Conservation (phyloP, 2,113 vertebrate genomes). For the Euleptes europaea region DNA sequence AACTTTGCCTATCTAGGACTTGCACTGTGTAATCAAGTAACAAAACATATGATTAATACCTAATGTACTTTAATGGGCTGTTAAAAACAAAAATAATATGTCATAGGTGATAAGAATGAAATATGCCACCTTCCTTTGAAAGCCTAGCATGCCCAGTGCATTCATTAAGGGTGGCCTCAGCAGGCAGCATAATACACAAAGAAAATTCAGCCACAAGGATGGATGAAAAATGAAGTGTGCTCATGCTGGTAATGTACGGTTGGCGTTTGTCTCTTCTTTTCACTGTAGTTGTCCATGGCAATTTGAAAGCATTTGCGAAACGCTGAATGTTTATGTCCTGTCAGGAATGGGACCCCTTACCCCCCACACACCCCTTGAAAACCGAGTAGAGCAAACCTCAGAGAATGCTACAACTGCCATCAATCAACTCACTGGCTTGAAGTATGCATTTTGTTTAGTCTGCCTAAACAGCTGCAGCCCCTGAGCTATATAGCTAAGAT, state of each 20-base stretch:
- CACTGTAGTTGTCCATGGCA: slow-evolving; percentile 31
- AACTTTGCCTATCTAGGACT: slow-evolving; percentile 85
- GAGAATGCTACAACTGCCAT: slow-evolving; percentile 9
- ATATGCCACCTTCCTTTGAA: slow-evolving; percentile 48
- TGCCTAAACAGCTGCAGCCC: neutral
- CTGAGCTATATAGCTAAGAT: neutral
- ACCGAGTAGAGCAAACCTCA: slow-evolving; percentile 38
- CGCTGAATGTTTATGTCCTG: neutral
- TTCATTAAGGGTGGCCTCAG: slow-evolving; percentile 23
- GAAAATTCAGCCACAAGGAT: slow-evolving; percentile 42
- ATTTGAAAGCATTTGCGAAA: neutral
- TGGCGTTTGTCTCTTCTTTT: slow-evolving; percentile 44
- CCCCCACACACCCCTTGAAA: neutral
- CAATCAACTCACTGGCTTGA: slow-evolving; percentile 18
- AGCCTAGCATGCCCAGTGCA: slow-evolving; percentile 67
- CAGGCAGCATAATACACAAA: slow-evolving; percentile 34
- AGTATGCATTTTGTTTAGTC: slow-evolving; percentile 15
- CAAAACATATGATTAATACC: slow-evolving; percentile 75
- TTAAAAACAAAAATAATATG: slow-evolving; percentile 66
- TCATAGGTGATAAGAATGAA: slow-evolving; percentile 65
- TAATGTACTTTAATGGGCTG: slow-evolving; percentile 60
- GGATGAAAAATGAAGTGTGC: slow-evolving; percentile 37
- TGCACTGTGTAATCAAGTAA: slow-evolving; percentile 83
- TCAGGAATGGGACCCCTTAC: neutral
- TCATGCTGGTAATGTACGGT: slow-evolving; percentile 45